Percentiles rank a stretch among this genome's conserved stretches.
Conservation (phyloP, 1,140 invertebrate genomes). For the Geopemphigus sp. region DNA sequence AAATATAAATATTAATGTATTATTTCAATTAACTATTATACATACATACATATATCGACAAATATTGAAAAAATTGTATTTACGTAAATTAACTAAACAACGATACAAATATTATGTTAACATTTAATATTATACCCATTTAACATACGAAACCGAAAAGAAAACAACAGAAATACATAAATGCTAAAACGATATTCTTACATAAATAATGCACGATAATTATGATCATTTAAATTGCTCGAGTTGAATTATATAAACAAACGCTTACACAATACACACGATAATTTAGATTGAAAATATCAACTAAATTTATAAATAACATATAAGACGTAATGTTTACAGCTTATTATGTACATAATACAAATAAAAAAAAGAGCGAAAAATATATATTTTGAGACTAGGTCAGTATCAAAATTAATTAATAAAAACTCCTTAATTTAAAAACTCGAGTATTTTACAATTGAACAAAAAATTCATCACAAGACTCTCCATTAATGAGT, state of each 20-base stretch:
- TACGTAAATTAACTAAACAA: conserved; percentile 12
- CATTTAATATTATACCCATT: background rate
- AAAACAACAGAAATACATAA: background rate
- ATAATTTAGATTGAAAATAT: background rate
- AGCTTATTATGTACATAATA: conserved; percentile 17
- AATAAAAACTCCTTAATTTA: conserved; percentile 1
- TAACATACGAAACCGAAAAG: background rate
- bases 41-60: background rate
- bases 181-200: background rate
- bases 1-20: background rate
- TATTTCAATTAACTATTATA: background rate
- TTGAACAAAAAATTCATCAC: conserved; percentile 23
- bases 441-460: background rate
- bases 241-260: background rate
- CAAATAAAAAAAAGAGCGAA: background rate
- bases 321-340: conserved; percentile 3
- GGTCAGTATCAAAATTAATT: background rate
- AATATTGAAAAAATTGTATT: background rate
- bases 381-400: conserved; percentile 1
- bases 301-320: background rate
- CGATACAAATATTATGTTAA: background rate
- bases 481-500: background rate
- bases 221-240: background rate
- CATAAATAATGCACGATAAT: background rate
- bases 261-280: background rate